A percentile compares a stretch with the other conserved stretches of the same genome.
phyloP scores from a whole-genome alignment of 2,888 invertebrate genomes.

The Axea sp. region DNA sequence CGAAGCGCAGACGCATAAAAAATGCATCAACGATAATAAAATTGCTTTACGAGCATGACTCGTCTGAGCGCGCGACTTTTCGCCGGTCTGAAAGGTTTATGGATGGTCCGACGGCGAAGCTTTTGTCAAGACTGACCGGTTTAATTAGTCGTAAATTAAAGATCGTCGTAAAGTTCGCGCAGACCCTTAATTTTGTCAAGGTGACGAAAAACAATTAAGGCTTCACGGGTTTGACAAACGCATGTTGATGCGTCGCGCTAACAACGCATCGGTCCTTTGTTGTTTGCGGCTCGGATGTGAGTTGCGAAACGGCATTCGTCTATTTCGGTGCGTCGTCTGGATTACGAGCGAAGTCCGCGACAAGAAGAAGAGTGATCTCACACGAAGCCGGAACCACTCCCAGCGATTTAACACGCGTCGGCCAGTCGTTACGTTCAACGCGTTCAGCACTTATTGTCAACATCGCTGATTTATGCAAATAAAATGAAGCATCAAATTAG shows the following conservation, averaged over 20 bases:
- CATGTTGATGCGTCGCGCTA: conserved; percentile 20
- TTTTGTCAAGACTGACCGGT: conserved; percentile 32
- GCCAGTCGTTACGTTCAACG: conserved; percentile 43
- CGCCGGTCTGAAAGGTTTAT: conserved; percentile 9
- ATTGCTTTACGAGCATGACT: no score
- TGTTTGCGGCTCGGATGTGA: conserved; percentile 17
- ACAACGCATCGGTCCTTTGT: conserved; percentile 47
- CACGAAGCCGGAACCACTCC: conserved; percentile 53
- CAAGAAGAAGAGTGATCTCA: conserved; percentile 44
- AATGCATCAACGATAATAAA: no score
- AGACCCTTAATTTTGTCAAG: conserved; percentile 27
- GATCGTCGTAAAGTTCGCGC: conserved; percentile 19
- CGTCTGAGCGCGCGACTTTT: no score
- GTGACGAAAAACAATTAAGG: conserved; percentile 55
- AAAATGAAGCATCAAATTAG: conserved; percentile 47
- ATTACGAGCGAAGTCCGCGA: conserved; percentile 13
- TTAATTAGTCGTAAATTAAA: conserved; percentile 53
- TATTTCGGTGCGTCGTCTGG: conserved; percentile 50
- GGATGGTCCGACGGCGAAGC: conserved; percentile 14
- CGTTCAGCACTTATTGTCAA: conserved; percentile 45
- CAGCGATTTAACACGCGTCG: conserved; percentile 54
- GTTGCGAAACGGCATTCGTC: conserved; percentile 52
- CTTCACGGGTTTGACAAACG: conserved; percentile 32
- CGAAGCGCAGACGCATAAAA: no score
- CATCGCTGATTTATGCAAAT: conserved; percentile 40